Evolutionary conservation across 2,888 invertebrate species (phyloP).

Genomic region (Trypoxylon attenuatum): DNA sequence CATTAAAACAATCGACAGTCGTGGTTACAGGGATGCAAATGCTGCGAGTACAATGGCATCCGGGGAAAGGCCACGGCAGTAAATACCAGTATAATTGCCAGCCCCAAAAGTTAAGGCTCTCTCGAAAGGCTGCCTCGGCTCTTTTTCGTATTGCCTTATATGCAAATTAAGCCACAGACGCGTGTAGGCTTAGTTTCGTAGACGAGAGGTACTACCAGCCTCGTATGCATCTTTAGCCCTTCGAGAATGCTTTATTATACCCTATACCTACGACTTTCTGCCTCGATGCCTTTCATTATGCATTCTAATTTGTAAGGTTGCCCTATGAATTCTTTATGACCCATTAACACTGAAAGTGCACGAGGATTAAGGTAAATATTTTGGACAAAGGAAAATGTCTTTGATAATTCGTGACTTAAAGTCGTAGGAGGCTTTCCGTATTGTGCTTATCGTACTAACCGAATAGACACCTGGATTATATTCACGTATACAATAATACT

Average conservation of each 20-base stretch:
- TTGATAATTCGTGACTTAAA: no score
- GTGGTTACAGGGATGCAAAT: conserved; percentile 66
- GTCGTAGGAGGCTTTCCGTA: no score
- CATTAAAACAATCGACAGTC: conserved; percentile 72
- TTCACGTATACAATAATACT: background rate
- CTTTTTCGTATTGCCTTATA: conserved; percentile 34
- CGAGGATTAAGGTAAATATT: no score
- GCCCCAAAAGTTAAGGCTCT: conserved; percentile 60
- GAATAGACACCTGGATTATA: no score
- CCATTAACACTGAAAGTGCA: no score
- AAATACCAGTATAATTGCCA: conserved; percentile 73
- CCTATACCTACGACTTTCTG: background rate
- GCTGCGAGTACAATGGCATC: conserved; percentile 68
- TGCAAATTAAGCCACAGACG: conserved; percentile 26
- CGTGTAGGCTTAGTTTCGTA: conserved; percentile 14
- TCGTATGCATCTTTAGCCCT: background rate
- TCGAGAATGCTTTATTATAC: background rate
- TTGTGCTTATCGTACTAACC: no score
- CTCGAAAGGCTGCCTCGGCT: conserved; percentile 37
- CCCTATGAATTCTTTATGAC: background rate
- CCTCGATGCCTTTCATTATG: background rate
- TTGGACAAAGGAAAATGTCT: no score
- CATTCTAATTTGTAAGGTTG: background rate
- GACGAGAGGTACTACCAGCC: background rate
- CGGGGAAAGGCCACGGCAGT: conserved; percentile 64